These are phyloP conservation scores for Brachyalestes nurse DNA, from an alignment of 2,797 vertebrate genomes.

Conservation along the genomic window DNA sequence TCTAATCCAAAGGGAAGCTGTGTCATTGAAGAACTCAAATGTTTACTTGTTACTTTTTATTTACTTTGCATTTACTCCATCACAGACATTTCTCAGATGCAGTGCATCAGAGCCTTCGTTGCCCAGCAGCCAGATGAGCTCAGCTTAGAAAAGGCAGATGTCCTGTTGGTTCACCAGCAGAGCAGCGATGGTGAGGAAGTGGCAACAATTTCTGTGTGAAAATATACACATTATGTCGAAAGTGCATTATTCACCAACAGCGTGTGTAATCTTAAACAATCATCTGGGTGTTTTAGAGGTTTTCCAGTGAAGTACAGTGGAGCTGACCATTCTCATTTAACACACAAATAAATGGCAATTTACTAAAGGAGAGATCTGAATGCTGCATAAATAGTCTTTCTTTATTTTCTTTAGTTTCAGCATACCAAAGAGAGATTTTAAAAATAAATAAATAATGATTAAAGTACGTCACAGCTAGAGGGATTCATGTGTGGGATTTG, in stretches of 20 bases:
- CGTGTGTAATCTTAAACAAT: background rate
- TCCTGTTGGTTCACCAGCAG: slow-evolving; percentile 87
- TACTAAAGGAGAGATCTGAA: background rate
- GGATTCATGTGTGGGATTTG: background rate
- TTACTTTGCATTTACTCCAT: slow-evolving; percentile 13
- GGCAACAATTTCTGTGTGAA: background rate
- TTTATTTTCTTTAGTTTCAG: no score
- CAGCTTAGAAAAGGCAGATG: slow-evolving; percentile 92
- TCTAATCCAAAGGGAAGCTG: slow-evolving; percentile 24
- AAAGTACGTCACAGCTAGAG: background rate
- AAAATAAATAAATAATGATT: no score
- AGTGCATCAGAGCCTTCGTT: slow-evolving; percentile 88
- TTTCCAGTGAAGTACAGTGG: background rate
- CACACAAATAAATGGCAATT: background rate
- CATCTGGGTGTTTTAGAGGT: background rate
- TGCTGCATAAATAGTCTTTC: background rate
- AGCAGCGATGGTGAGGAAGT: slow-evolving; percentile 87
- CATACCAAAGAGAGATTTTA: no score
- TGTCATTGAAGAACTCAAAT: slow-evolving; percentile 1
- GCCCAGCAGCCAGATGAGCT: slow-evolving; percentile 92
- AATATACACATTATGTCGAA: background rate
- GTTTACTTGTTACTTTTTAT: no score
- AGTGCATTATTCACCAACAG: background rate
- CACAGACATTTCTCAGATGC: slow-evolving; percentile 88
- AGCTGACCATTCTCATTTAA: background rate